A percentile compares a stretch with the other conserved stretches of the same genome.
phyloP scores from a whole-genome alignment of 2,797 vertebrate species.

The Manis crassicaudata region DNA sequence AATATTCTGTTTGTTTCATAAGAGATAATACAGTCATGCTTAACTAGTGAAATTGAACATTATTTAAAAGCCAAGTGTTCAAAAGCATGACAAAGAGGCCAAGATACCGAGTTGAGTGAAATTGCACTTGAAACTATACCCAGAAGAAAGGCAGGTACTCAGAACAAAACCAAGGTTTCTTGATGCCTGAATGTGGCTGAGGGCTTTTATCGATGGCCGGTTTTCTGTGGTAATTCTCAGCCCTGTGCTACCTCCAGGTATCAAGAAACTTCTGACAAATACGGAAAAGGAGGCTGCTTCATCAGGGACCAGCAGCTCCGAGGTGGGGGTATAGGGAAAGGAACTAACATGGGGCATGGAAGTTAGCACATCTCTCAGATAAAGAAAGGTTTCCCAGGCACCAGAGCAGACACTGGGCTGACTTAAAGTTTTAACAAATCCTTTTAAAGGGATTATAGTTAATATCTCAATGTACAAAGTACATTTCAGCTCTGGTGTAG shows the following conservation, averaged over 20 bases:
- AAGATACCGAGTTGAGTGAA: not conserved
- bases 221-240: not conserved
- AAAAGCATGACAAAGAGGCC: not conserved
- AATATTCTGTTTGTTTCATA: not conserved
- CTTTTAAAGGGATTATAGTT: not conserved
- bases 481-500: not conserved
- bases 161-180: not conserved
- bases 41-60: not conserved
- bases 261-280: not conserved
- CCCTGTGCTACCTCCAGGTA: not conserved
- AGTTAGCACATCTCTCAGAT: not conserved
- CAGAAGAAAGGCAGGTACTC: not conserved
- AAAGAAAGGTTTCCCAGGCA: conserved; percentile 1
- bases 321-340: not conserved
- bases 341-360: not conserved
- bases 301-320: not conserved
- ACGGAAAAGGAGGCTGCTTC: not conserved
- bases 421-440: not conserved
- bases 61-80: not conserved
- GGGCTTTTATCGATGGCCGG: not conserved
- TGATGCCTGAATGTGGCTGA: fast-evolving
- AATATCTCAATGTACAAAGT: not conserved
- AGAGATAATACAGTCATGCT: not conserved
- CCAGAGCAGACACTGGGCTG: not conserved
- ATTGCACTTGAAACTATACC: not conserved